phyloP scores from a whole-genome alignment of 2,888 invertebrate genomes.

The Ceraclea dissimilis region DNA sequence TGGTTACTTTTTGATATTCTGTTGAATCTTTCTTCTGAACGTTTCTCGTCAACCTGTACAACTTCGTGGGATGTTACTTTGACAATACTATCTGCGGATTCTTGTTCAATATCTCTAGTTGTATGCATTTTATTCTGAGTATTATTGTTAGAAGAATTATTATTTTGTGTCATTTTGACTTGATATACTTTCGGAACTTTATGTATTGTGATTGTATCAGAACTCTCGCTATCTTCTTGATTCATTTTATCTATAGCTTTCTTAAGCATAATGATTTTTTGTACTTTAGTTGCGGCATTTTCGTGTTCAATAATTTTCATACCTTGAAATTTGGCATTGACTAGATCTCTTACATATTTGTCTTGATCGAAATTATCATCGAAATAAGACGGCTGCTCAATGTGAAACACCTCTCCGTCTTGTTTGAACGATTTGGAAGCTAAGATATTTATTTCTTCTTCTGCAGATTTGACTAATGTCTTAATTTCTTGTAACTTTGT shows the following conservation, averaged over 20 bases:
- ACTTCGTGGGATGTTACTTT: neutral
- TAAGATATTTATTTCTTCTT: constrained; percentile 42
- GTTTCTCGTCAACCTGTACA: neutral
- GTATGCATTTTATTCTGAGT: neutral
- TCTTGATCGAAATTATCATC: constrained; percentile 46
- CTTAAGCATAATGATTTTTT: constrained; percentile 13
- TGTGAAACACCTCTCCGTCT: constrained; percentile 36
- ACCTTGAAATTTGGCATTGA: constrained; percentile 45
- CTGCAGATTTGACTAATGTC: constrained; percentile 45
- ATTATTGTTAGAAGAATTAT: constrained; percentile 27
- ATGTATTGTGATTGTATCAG: neutral
- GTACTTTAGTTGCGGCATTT: constrained; percentile 8
- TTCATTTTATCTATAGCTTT: constrained; percentile 5
- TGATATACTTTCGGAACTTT: neutral
- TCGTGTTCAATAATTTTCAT: constrained; percentile 25
- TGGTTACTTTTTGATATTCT: neutral
- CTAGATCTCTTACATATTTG: constrained; percentile 43
- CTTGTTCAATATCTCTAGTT: neutral
- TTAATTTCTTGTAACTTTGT: constrained; percentile 36
- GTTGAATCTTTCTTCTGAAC: neutral
- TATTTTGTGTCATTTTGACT: constrained; percentile 27
- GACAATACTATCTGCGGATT: neutral
- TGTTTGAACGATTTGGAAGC: constrained; percentile 40
- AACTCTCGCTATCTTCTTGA: constrained; percentile 1
- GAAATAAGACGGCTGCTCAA: constrained; percentile 36